Base-by-base conservation (phyloP, 2,888 invertebrate genomes). In the Sphaerophoria rueppellii region DNA sequence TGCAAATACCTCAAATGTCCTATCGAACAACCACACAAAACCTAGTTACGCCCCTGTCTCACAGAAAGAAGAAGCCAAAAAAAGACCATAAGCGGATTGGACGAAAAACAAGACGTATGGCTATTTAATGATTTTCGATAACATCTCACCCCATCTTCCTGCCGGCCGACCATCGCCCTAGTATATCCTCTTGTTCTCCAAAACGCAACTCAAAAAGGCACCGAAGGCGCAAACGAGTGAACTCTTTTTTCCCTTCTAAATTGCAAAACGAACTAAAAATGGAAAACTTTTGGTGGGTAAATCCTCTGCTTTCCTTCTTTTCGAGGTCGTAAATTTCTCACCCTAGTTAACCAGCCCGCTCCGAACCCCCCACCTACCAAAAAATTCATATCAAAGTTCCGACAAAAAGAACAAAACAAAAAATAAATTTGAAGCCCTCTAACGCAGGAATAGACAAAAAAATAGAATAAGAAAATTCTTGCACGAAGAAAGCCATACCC, bases 81-180 rank as follows among this genome's bases (percentile, higher is more conserved):
- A 46, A 57, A 46, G 67, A 81, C 81, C 80, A 85, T 85, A 85
- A 85, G 75, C 85, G 85, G 85, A 85, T 85, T 85, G 85, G 76
- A 73, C 81, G 24, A 81, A 85, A 67, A 81, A 81, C 72, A 85
- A 85, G 85, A 85, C 65, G 72, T 81, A 85, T 85, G 81, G 81
- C 85, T 81, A 81, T 85, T 85, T 85, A 85, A 85, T 85, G 81
- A 85, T 85, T 85, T 85, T 85, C 85, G 85, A 85, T 85, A 85
- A 85, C 81, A 85, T 85, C 85, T 77, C 85, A 77, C 85, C 85
- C 81, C 81, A 81, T 85, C 73, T 73, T 37, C 50, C 4, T 32
- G 70, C 61, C 76, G 76, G 70, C 61, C 76, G 76, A 76, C 80
- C 55, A 69, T 85, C n/a, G 54, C 24, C 24, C 24, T 24, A 24